phyloP scores from a whole-genome alignment of 2,888 invertebrate genomes.

The Branchellion lobata region DNA sequence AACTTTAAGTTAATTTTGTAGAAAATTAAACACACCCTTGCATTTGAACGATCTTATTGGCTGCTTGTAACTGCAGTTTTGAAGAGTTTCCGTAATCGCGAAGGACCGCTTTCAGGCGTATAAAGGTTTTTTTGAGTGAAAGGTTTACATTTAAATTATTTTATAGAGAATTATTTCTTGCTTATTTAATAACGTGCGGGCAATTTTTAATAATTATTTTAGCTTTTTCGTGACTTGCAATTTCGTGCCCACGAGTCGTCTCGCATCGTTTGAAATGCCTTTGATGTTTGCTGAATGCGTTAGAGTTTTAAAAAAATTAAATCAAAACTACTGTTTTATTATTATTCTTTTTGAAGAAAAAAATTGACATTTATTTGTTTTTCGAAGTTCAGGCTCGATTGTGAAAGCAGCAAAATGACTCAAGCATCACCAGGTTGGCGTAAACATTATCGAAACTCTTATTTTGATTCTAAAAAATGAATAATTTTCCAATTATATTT shows the following conservation, averaged over 20 bases:
- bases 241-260: background rate
- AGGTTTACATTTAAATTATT: background rate
- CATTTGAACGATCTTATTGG: background rate
- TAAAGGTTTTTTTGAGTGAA: slow-evolving; percentile 10
- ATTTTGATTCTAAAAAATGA: background rate
- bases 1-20: too few relatives aligned
- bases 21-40: slow-evolving; percentile 7
- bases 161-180: background rate
- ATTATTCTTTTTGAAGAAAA: background rate
- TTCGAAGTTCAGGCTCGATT: background rate
- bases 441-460: background rate
- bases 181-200: background rate
- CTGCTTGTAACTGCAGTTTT: slow-evolving; percentile 19
- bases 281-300: background rate
- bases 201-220: background rate
- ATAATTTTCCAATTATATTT: background rate
- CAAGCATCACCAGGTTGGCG: slow-evolving; percentile 6
- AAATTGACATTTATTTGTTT: background rate
- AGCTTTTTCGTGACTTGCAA: background rate
- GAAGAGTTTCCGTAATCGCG: slow-evolving; percentile 14
- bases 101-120: background rate
- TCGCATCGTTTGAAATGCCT: background rate
- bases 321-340: too few relatives aligned
- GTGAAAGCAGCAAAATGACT: background rate
- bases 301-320: background rate